These are phyloP conservation scores for Hydrolagus affinis DNA, from an alignment of 2,113 vertebrate genomes.

Conservation along the genomic window DNA sequence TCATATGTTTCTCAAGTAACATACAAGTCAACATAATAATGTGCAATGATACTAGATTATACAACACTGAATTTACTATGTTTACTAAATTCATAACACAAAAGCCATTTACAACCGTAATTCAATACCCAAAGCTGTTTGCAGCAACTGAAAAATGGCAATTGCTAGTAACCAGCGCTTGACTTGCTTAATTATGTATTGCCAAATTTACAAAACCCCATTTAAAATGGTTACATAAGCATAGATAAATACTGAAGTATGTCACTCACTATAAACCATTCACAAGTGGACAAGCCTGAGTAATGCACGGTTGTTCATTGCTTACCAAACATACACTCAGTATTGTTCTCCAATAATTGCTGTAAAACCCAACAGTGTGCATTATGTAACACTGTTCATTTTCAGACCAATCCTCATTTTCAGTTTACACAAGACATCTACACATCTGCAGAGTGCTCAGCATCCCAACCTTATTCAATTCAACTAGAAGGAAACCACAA, in stretches of 20 bases:
- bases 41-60: not conserved
- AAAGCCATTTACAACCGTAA: no score
- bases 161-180: not conserved
- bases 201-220: not conserved
- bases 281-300: not conserved
- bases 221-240: not conserved
- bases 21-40: not conserved
- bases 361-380: not conserved
- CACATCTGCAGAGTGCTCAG: not conserved
- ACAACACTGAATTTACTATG: not conserved
- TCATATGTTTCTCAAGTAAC: not conserved
- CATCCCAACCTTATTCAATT: not conserved
- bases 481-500: not conserved
- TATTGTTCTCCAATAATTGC: not conserved
- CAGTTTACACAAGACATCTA: not conserved
- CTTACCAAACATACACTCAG: not conserved
- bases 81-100: not conserved
- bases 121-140: not conserved
- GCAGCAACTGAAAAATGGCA: not conserved
- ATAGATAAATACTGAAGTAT: not conserved
- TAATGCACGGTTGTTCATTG: not conserved
- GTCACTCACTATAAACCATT: not conserved
- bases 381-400: not conserved
- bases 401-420: not conserved
- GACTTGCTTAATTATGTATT: not conserved